These are phyloP conservation scores for Fringilla coelebs DNA, from an alignment of 2,797 vertebrate genomes.

Conservation along the genomic window DNA sequence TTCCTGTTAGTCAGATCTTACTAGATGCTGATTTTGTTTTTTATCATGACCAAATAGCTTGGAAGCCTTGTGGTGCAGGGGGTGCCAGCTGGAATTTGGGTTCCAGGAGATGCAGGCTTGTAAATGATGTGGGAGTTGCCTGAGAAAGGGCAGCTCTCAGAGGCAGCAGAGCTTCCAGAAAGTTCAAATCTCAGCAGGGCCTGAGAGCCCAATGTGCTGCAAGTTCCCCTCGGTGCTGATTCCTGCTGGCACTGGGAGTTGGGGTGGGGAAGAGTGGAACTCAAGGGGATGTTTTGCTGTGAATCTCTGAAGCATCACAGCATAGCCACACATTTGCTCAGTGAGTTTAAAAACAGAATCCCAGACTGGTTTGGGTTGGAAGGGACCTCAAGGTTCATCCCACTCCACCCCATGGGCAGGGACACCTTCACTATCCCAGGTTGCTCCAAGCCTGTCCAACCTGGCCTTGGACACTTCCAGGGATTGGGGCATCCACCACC, in stretches of 20 bases:
- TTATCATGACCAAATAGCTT: not conserved
- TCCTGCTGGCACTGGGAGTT: not conserved
- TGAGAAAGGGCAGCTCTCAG: not conserved
- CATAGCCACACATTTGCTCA: not conserved
- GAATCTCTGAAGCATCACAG: not conserved
- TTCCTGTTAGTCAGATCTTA: not conserved
- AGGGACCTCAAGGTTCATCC: not conserved
- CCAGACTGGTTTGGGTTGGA: not conserved
- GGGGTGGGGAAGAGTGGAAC: not conserved
- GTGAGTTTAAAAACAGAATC: not conserved
- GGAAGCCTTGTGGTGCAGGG: not conserved
- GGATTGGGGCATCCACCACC: not conserved
- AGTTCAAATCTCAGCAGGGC: not conserved
- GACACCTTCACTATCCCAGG: not conserved
- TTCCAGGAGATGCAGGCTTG: not conserved
- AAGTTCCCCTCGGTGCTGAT: rapidly evolving
- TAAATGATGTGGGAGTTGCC: not conserved
- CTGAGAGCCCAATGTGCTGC: rapidly evolving
- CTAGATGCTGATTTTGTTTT: not conserved
- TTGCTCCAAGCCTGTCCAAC: not conserved
- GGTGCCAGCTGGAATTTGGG: not conserved
- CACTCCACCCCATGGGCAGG: not conserved
- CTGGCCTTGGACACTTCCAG: not conserved
- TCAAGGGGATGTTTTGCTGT: not conserved
- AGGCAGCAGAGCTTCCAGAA: not conserved